These are phyloP conservation scores for Crotophaga sulcirostris DNA, from an alignment of 2,113 vertebrate genomes.

Conservation along the genomic window DNA sequence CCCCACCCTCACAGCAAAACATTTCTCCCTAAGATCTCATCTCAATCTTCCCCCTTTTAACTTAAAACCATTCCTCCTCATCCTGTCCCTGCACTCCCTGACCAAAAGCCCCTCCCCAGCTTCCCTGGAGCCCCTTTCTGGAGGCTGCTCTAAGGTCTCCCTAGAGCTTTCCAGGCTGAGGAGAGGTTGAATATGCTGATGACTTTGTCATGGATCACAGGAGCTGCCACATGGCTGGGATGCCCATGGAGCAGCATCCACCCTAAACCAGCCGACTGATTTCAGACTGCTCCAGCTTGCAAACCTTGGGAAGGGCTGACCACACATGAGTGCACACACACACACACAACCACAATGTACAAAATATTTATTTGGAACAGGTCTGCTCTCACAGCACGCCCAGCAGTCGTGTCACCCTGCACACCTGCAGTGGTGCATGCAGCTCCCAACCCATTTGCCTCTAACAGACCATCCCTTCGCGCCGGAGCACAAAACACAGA, in stretches of 20 bases:
- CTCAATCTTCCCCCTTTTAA: too few species aligned
- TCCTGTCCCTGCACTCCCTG: too few species aligned
- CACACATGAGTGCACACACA: rapidly evolving
- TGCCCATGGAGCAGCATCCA: rapidly evolving
- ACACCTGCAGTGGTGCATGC: neutral
- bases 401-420: neutral
- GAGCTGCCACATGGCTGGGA: rapidly evolving
- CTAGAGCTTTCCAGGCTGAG: too few species aligned
- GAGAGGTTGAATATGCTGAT: rapidly evolving
- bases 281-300: neutral
- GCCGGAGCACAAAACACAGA: neutral
- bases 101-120: too few species aligned
- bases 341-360: neutral
- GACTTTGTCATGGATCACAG: rapidly evolving
- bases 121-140: too few species aligned
- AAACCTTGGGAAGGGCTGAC: neutral
- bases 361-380: slow-evolving; percentile 71
- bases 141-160: too few species aligned
- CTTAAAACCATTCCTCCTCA: too few species aligned
- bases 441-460: neutral
- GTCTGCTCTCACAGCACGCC: neutral
- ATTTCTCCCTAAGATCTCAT: too few species aligned
- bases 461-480: rapidly evolving
- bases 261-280: rapidly evolving
- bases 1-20: neutral